Evolutionary conservation across 2,113 vertebrate species (phyloP).

Genomic region (Hypanus sabinus): DNA sequence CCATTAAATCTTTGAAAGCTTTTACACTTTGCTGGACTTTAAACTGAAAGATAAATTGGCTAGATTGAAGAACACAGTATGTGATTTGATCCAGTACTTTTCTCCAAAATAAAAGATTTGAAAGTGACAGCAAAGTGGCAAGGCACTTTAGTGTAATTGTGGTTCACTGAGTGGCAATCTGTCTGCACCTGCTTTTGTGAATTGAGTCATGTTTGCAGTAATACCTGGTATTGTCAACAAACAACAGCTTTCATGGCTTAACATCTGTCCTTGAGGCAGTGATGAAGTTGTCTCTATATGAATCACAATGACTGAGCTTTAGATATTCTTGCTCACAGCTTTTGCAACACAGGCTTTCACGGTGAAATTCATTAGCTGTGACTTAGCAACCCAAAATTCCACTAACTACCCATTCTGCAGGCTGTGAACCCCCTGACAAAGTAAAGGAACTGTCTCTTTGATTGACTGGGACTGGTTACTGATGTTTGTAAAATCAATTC

Average conservation of each 20-base stretch:
- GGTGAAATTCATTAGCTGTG: background rate
- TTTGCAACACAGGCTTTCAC: no score
- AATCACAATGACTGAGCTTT: background rate
- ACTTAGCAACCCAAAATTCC: background rate
- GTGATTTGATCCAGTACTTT: background rate
- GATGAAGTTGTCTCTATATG: background rate
- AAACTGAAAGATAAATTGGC: background rate
- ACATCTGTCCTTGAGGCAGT: background rate
- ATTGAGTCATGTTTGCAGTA: background rate
- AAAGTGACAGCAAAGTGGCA: background rate
- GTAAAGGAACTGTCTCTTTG: background rate
- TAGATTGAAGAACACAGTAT: background rate
- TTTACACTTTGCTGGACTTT: background rate
- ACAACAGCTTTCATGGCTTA: background rate
- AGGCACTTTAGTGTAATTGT: background rate
- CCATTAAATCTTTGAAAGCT: background rate
- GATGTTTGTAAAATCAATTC: background rate
- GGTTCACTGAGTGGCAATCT: background rate
- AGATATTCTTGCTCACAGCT: background rate
- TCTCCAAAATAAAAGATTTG: background rate
- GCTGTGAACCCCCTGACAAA: background rate
- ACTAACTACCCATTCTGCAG: background rate
- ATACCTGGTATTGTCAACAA: background rate
- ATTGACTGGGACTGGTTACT: background rate
- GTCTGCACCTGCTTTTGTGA: background rate